Base-by-base conservation (phyloP, 2,797 vertebrate genomes). In the Sphenodon punctatus region DNA sequence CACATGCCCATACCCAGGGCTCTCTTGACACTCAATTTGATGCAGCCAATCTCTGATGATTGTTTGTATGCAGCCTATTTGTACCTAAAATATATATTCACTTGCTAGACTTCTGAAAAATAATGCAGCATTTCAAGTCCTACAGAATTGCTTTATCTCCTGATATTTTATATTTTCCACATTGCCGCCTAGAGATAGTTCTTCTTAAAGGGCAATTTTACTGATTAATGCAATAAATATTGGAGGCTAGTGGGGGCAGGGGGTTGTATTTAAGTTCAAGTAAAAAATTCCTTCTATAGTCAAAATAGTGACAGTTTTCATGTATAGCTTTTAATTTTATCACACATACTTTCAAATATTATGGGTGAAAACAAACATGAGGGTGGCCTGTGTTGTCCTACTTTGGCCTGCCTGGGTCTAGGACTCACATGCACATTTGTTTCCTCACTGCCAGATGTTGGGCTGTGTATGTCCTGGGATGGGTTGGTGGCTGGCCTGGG, bases 301-400 rank as follows among this genome's bases (percentile, higher is more conserved):
- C 2, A 30, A 61, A 71, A 4, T 61, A 39, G 41, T 38, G 19
- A 17, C 16, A 51, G n/a, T 19, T 39, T 42, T 10, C 15, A 45
- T 11, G 34, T 64, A 19, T 43, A 20, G 2, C 1, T 75, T 85
- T 87, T 80, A 79, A 67, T 85, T 83, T 69, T 49, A 16, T 83
- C 38, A 43, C 67, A 14, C 1, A 11, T 67, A 88, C 10, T 76
- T 74, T 84, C 84, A 92, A 90, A 82, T 63, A 34, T 2, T 46
- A 12, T 51, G 10, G n/a, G n/a, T n/a, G n/a, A n/a, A n/a, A n/a
- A n/a, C n/a, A n/a, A n/a, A n/a, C n/a, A n/a, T n/a, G n/a, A n/a
- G n/a, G n/a, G n/a, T n/a, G n/a, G n/a, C n/a, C n/a, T n/a, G n/a
- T n/a, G n/a, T n/a, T n/a, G n/a, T n/a, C n/a, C n/a, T n/a, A n/a